Evolutionary conservation across 2,888 invertebrate genomes (phyloP).

Genomic region (Campoplex nolae): DNA sequence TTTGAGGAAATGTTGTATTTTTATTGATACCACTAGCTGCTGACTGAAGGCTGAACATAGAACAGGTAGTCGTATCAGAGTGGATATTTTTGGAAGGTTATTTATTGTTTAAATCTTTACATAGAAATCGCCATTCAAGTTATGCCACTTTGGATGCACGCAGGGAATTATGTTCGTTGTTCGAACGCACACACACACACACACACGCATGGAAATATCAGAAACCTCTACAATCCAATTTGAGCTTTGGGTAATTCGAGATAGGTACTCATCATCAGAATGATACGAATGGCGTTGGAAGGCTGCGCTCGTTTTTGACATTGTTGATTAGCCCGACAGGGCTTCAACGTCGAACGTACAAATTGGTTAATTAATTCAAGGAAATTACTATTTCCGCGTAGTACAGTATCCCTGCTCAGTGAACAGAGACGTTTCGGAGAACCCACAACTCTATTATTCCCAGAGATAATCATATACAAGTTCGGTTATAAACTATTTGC

Average conservation of each 20-base stretch:
- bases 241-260: background rate
- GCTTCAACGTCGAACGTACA: slow-evolving; percentile 17
- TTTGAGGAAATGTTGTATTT: background rate
- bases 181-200: background rate
- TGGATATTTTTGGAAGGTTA: background rate
- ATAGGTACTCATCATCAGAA: slow-evolving; percentile 8
- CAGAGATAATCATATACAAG: background rate
- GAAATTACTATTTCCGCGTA: slow-evolving; percentile 12
- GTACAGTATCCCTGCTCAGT: background rate
- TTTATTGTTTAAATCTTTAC: background rate
- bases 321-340: slow-evolving; percentile 1
- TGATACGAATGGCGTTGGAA: background rate
- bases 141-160: background rate
- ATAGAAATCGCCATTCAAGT: background rate
- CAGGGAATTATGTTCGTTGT: background rate
- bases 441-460: background rate
- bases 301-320: background rate
- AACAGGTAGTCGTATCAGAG: background rate
- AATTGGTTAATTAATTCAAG: slow-evolving; percentile 32
- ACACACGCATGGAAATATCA: background rate
- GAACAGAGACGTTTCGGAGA: background rate
- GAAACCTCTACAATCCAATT: background rate
- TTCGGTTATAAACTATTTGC: background rate
- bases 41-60: background rate
- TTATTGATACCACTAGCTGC: background rate